phyloP scores from a whole-genome alignment of 2,113 vertebrate genomes.

The Gymnogyps californianus region DNA sequence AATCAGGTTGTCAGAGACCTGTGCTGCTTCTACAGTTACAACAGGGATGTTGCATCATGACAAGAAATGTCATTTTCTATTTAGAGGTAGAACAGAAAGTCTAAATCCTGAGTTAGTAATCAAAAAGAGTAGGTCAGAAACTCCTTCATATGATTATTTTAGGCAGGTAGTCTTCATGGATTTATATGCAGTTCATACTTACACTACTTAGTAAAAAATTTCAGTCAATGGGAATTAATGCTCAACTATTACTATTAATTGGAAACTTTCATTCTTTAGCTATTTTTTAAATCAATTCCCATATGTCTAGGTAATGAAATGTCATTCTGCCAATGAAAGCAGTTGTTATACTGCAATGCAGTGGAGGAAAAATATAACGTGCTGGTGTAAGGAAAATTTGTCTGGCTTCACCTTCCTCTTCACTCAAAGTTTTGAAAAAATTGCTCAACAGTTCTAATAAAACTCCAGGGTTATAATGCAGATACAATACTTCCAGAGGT shows the following conservation, averaged over 20 bases:
- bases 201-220: background rate
- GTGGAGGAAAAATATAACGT: conserved; percentile 3
- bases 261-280: background rate
- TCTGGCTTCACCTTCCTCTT: background rate
- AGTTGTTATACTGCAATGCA: conserved; percentile 44
- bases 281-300: background rate
- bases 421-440: background rate
- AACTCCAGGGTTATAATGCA: background rate
- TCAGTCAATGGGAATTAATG: background rate
- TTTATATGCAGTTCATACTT: background rate
- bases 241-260: background rate
- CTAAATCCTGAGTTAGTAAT: background rate
- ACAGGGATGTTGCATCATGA: background rate
- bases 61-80: background rate
- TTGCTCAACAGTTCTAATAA: background rate
- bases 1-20: background rate
- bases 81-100: background rate
- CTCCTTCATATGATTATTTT: background rate
- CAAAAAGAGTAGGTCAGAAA: background rate
- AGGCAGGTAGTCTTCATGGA: background rate
- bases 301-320: conserved; percentile 38
- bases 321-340: conserved; percentile 37
- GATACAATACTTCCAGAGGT: background rate
- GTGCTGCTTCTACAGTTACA: background rate
- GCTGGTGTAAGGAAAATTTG: conserved; percentile 29